A percentile compares a stretch with the other conserved stretches of the same genome.
Evolutionary conservation across 2,113 vertebrate genomes (phyloP).

Genomic region (Natator depressus): DNA sequence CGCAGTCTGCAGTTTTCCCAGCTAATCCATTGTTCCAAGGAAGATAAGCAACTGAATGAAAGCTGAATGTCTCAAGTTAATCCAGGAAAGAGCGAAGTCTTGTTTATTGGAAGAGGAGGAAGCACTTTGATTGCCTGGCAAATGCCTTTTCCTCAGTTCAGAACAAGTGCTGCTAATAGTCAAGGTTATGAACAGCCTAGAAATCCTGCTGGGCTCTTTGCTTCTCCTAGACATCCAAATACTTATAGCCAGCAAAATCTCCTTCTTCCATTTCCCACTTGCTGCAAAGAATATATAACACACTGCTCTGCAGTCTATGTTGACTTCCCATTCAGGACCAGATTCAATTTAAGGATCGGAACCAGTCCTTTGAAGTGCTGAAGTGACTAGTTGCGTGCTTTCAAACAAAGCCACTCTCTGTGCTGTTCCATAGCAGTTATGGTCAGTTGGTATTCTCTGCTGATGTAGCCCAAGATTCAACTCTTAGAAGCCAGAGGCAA

Average conservation of each 20-base stretch:
- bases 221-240: not conserved
- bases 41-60: not conserved
- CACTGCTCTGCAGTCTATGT: not conserved
- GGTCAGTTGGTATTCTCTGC: not conserved
- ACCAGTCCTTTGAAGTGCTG: not conserved
- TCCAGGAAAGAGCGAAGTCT: not conserved
- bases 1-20: not conserved
- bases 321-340: not conserved
- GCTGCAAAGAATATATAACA: not conserved
- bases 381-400: not conserved
- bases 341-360: not conserved
- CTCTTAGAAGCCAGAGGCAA: not conserved
- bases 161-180: not conserved
- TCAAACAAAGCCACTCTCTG: fast-evolving
- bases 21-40: not conserved
- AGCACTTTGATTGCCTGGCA: not conserved
- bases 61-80: not conserved
- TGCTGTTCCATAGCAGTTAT: fast-evolving
- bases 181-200: not conserved
- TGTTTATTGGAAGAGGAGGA: not conserved
- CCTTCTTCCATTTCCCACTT: constrained; percentile 4
- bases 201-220: not conserved
- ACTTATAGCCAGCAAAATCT: fast-evolving
- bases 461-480: not conserved
- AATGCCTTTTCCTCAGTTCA: not conserved